A percentile compares a stretch with the other conserved stretches of the same genome.
These are phyloP conservation scores for Tiliacea aurago DNA, from an alignment of 2,888 invertebrate species.

Conservation along the genomic window DNA sequence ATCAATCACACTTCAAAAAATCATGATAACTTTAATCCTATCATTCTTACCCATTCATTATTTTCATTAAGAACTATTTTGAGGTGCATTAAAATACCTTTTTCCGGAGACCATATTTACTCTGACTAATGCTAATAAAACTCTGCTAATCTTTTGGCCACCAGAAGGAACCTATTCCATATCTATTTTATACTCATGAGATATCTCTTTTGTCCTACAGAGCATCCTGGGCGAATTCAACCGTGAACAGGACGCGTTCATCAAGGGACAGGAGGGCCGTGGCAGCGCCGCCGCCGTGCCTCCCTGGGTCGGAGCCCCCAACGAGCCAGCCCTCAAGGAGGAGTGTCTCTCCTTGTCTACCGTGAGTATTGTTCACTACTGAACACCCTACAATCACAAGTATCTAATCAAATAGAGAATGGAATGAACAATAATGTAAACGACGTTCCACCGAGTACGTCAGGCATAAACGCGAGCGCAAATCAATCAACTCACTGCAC, in stretches of 20 bases:
- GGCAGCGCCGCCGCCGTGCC: constrained; percentile 93
- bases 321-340: constrained; percentile 98
- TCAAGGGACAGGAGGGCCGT: constrained; percentile 96
- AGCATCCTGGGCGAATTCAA: constrained; percentile 99
- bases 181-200: background rate
- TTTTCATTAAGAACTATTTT: background rate
- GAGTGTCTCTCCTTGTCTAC: constrained; percentile 98
- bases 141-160: background rate
- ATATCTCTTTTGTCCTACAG: constrained; percentile 87
- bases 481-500: background rate
- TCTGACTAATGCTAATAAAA: background rate
- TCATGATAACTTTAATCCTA: background rate
- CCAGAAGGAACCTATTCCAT: background rate
- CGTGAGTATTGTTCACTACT: constrained; percentile 86
- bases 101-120: background rate
- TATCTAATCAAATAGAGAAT: background rate
- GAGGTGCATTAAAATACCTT: background rate
- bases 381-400: background rate
- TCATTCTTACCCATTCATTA: background rate
- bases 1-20: constrained; percentile 11
- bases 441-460: background rate
- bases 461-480: too few relatives aligned
- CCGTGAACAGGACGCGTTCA: constrained; percentile 98
- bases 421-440: background rate
- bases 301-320: constrained; percentile 98